Evolutionary conservation across 2,113 vertebrate genomes (phyloP).

Genomic region (Grus americana): DNA sequence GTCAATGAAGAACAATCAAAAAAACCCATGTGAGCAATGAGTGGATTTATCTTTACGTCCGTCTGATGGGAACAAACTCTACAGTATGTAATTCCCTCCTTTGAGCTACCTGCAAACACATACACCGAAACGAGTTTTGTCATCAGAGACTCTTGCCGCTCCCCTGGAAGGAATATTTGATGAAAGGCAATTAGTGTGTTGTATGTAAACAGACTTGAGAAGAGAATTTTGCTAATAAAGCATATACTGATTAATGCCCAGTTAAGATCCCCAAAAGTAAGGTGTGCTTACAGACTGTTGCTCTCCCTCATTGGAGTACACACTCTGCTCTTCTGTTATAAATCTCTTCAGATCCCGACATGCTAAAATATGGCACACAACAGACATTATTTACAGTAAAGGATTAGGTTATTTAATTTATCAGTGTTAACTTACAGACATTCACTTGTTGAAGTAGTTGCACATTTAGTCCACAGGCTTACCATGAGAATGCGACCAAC

Average conservation of each 20-base stretch:
- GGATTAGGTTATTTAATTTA: not conserved
- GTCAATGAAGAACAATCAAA: not conserved
- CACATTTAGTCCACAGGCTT: not conserved
- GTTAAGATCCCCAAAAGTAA: not conserved
- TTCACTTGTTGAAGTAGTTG: not conserved
- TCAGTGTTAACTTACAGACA: not conserved
- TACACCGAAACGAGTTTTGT: not conserved
- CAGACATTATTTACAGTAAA: not conserved
- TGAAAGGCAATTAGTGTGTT: not conserved
- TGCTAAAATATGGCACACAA: not conserved
- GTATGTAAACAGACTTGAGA: not conserved
- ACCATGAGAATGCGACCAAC: conserved; percentile 14
- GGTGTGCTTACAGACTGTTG: not conserved
- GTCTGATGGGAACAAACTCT: not conserved
- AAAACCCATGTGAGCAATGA: accelerated
- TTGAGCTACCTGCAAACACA: not conserved
- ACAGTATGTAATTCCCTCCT: not conserved
- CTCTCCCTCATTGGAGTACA: not conserved
- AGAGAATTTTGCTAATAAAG: not conserved
- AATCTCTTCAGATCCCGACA: not conserved
- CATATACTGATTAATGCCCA: not conserved
- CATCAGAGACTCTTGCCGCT: not conserved
- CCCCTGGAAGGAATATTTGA: not conserved
- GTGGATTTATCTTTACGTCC: not conserved
- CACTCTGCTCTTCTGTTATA: not conserved